Percentiles rank a stretch among this genome's conserved stretches.
phyloP scores from a whole-genome alignment of 2,888 invertebrate species.

The Phoenoteleia sp. region DNA sequence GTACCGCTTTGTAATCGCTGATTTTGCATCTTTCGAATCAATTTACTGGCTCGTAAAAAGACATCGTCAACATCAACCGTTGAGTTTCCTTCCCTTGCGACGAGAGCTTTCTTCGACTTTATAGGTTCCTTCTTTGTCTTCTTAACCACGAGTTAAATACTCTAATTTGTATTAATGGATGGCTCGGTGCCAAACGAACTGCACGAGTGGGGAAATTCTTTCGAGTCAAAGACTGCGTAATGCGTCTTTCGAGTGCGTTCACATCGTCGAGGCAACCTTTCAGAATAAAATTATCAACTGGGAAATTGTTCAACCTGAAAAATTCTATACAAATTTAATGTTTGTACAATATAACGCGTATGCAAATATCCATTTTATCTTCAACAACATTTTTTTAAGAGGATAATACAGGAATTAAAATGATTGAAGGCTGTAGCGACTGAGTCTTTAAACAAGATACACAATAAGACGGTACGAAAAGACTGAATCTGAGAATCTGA shows the following conservation, averaged over 20 bases:
- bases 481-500: no score
- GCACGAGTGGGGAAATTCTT: constrained; percentile 33
- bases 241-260: constrained; percentile 56
- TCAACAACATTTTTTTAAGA: no score
- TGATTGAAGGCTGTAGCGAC: no score
- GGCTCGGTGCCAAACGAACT: constrained; percentile 79
- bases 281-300: no score
- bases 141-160: constrained; percentile 79
- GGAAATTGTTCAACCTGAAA: no score
- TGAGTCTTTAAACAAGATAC: no score
- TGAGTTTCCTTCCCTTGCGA: not conserved
- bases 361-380: no score
- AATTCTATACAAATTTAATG: no score
- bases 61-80: not conserved
- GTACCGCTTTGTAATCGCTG: not conserved
- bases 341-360: no score
- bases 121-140: constrained; percentile 44
- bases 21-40: constrained; percentile 24
- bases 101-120: constrained; percentile 18
- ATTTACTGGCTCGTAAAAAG: not conserved
- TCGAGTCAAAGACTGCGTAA: constrained; percentile 57
- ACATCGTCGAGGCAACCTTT: constrained; percentile 34
- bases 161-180: constrained; percentile 84
- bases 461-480: no score
- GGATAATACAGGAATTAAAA: no score